Conservation (phyloP, 1,140 invertebrate species). For the Drosophila aff. region DNA sequence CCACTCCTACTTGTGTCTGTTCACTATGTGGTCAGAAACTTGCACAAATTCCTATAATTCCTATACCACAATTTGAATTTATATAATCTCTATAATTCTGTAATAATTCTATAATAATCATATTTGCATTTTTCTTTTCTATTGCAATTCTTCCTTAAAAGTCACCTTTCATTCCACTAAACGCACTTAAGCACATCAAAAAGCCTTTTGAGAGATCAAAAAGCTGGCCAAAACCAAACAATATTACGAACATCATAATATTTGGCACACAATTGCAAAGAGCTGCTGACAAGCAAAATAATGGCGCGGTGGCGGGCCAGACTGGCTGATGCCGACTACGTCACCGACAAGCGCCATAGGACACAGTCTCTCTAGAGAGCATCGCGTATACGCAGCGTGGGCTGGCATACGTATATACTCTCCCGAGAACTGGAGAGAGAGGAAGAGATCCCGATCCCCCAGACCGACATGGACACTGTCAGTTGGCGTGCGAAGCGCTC, state of each 20-base stretch:
- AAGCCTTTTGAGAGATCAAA: constrained; percentile 13
- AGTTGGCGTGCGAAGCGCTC: constrained; percentile 72
- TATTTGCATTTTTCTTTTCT: neutral
- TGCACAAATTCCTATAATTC: neutral
- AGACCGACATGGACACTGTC: constrained; percentile 40
- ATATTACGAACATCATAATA: constrained; percentile 51
- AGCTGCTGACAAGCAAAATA: constrained; percentile 50
- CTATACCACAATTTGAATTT: neutral
- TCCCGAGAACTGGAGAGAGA: constrained; percentile 9
- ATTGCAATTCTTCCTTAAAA: neutral
- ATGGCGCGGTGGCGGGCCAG: constrained; percentile 30
- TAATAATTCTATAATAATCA: neutral
- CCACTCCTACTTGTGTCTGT: neutral
- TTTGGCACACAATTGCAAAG: constrained; percentile 53
- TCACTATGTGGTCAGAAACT: neutral
- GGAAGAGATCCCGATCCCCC: constrained; percentile 11
- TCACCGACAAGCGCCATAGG: constrained; percentile 64
- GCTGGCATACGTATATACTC: neutral
- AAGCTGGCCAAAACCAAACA: constrained; percentile 38
- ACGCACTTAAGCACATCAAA: constrained; percentile 35
- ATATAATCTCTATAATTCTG: neutral
- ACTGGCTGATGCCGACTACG: constrained; percentile 65
- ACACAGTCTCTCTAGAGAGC: constrained; percentile 31
- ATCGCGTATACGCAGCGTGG: constrained; percentile 14
- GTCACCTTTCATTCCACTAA: neutral